A percentile compares a stretch with the other conserved stretches of the same genome.
phyloP scores from a whole-genome alignment of 1,140 invertebrate species.

The Aphaenogaster floridana region DNA sequence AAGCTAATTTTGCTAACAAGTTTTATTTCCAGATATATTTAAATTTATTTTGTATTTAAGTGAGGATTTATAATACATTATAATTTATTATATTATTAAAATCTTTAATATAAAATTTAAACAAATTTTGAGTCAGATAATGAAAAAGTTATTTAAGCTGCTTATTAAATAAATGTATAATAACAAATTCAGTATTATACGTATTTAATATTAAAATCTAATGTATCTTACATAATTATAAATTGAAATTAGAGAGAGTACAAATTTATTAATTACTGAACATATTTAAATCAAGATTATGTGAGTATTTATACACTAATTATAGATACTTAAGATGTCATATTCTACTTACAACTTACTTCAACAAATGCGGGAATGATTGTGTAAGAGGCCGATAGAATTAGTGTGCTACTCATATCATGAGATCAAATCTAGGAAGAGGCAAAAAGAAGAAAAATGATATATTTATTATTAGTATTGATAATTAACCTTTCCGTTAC shows the following conservation, averaged over 20 bases:
- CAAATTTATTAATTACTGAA: not conserved
- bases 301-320: slow-evolving; percentile 4
- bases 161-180: too few relatives aligned
- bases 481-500: not conserved
- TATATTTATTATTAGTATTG: not conserved
- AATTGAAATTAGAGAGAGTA: too few relatives aligned
- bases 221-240: too few relatives aligned
- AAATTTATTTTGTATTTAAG: not conserved
- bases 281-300: not conserved
- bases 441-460: not conserved
- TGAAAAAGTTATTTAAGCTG: not conserved
- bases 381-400: not conserved
- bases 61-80: not conserved
- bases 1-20: not conserved
- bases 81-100: not conserved
- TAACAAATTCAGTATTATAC: too few relatives aligned
- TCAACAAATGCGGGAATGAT: slow-evolving; percentile 20
- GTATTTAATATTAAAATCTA: too few relatives aligned
- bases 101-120: not conserved
- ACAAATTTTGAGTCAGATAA: not conserved
- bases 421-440: not conserved
- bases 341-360: slow-evolving; percentile 67
- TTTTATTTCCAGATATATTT: not conserved
- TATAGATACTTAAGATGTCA: slow-evolving; percentile 65
- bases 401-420: not conserved